phyloP scores from a whole-genome alignment of 2,888 invertebrate species.

The Archaeoteleia sp. region DNA sequence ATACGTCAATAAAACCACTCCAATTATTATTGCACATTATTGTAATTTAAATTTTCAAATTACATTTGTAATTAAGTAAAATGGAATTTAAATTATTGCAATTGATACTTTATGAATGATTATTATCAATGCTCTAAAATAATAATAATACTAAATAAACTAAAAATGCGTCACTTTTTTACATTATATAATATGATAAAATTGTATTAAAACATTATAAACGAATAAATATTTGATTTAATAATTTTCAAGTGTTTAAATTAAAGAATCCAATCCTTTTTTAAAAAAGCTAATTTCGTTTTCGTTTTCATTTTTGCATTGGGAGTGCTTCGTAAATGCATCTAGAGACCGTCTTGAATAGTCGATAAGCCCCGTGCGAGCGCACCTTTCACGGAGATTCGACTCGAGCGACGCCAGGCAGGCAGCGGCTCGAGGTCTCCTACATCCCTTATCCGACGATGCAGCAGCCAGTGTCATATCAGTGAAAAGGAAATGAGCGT shows the following conservation, averaged over 20 bases:
- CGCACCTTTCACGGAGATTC: conserved; percentile 31
- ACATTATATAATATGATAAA: no score
- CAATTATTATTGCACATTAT: no score
- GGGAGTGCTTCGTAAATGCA: conserved; percentile 19
- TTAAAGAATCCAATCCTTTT: conserved; percentile 20
- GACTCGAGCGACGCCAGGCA: conserved; percentile 16
- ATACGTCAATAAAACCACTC: no score
- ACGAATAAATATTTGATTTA: no score
- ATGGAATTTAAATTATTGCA: no score
- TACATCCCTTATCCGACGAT: conserved; percentile 44
- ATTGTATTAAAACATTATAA: conserved; percentile 2
- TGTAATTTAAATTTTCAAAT: no score
- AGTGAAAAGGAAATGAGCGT: conserved; percentile 46
- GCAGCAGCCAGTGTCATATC: conserved; percentile 39
- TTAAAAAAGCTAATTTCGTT: neutral
- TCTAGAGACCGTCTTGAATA: conserved; percentile 25
- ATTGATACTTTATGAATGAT: no score
- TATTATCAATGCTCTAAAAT: no score
- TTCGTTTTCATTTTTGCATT: conserved; percentile 25
- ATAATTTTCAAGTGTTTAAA: no score
- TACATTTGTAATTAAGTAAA: no score
- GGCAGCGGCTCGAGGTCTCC: conserved; percentile 6
- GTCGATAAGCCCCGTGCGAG: conserved; percentile 32
- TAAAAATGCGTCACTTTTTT: no score
- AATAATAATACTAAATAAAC: no score